phyloP scores from a whole-genome alignment of 2,888 invertebrate species.

The Lasius platythorax region DNA sequence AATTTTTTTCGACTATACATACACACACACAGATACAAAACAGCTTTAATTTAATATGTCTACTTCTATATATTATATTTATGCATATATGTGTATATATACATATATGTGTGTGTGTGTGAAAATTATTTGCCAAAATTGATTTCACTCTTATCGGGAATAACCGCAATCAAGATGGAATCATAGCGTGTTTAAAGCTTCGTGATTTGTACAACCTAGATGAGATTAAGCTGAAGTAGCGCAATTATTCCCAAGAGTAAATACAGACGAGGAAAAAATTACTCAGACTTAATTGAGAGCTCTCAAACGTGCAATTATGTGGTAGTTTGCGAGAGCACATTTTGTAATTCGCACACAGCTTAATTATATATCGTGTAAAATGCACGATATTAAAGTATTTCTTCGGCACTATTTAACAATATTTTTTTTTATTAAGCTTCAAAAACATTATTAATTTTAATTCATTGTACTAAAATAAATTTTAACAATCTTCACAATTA shows the following conservation, averaged over 20 bases:
- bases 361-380: conserved; percentile 8
- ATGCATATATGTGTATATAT: no score
- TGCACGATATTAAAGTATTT: background rate
- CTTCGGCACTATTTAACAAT: background rate
- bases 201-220: conserved; percentile 6
- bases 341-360: conserved; percentile 46
- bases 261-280: conserved; percentile 29
- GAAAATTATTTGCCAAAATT: background rate
- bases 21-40: background rate
- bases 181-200: background rate
- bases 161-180: background rate
- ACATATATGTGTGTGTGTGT: no score
- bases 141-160: background rate
- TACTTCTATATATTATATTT: background rate
- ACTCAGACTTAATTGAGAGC: conserved; percentile 44
- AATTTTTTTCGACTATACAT: background rate
- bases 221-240: conserved; percentile 56
- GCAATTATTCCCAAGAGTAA: conserved; percentile 56
- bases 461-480: background rate
- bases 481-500: background rate
- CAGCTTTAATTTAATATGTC: background rate
- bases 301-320: conserved; percentile 38
- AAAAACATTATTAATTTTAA: background rate
- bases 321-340: conserved; percentile 15
- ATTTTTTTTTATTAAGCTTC: background rate